Evolutionary conservation across 2,888 invertebrate genomes (phyloP), one percentile per base, ranked within the genome.

Genomic region (Sphinx pinastri): DNA sequence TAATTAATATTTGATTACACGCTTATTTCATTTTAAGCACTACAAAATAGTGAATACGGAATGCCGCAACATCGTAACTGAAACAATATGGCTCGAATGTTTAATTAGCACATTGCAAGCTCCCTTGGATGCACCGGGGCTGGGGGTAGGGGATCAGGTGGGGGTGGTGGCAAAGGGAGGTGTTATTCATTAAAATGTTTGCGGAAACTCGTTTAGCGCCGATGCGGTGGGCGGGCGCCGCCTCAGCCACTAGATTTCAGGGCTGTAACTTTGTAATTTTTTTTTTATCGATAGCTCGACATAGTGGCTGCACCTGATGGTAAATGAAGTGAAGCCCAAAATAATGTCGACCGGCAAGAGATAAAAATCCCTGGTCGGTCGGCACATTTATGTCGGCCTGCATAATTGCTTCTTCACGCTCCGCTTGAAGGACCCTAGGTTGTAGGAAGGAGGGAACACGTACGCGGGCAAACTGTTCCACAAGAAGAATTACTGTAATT

Each of bases 131-230:
- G 71, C 59, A 63, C 54, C 68, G 68, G 66, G 78, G 72, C 68
- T 68, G 77, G 66, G 75, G 66, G 77, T 71, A 68, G 77, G 63
- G 76, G 76, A 73, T 67, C 77, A 71, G 71, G 68, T 72, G 68
- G 19, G 71, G 71, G 68, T 68, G 76, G 75, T 75, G 75, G 73
- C 70, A 75, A 76, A 79, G 84, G 89, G 88, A 86, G 91, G 93
- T 91, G 91, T 92, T 93, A 92, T 93, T 94, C 93, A 94, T 93
- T 94, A 93, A 92, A 93, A 93, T 92, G 94, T 92, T 93, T 92
- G 93, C 88, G 91, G 93, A 92, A 93, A 93, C 93, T 93, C 93
- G 91, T 93, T 94, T 94, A 94, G 90, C 88, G 85, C 85, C 85
- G 84, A 85, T 89, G 92, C 88, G 92, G 92, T 86, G 88, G 91